Conservation (phyloP, 2,888 invertebrate species). For the Caenorhabditis sinica region DNA sequence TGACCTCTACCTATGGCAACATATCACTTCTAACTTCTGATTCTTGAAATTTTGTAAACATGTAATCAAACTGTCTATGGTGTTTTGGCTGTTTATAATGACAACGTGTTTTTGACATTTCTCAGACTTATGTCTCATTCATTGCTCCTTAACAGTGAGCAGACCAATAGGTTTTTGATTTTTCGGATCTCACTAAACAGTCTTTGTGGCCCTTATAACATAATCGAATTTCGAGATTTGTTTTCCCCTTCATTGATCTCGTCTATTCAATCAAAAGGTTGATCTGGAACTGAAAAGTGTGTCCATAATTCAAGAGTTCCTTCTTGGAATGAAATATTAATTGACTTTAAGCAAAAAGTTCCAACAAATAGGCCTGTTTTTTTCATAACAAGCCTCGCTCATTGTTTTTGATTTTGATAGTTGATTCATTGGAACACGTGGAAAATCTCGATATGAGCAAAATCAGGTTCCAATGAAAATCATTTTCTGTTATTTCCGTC, state of each 20-base stretch:
- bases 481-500: not conserved
- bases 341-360: not conserved
- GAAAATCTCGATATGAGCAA: not conserved
- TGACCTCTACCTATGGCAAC: not conserved
- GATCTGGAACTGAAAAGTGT: not conserved
- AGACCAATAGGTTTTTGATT: no score
- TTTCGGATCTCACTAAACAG: no score
- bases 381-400: not conserved
- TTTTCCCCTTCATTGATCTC: not conserved
- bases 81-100: not conserved
- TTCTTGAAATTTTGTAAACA: constrained; percentile 3
- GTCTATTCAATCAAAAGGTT: not conserved
- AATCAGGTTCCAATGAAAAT: no score
- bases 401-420: not conserved
- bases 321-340: not conserved
- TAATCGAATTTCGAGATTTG: no score
- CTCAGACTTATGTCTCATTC: no score
- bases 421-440: not conserved
- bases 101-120: not conserved
- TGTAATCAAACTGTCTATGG: constrained; percentile 10
- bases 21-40: not conserved
- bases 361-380: not conserved
- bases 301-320: not conserved
- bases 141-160: no score
- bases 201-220: no score